A percentile compares a stretch with the other conserved stretches of the same genome.
Evolutionary conservation across 2,797 vertebrate species (phyloP).

Genomic region (Lacerta agilis): DNA sequence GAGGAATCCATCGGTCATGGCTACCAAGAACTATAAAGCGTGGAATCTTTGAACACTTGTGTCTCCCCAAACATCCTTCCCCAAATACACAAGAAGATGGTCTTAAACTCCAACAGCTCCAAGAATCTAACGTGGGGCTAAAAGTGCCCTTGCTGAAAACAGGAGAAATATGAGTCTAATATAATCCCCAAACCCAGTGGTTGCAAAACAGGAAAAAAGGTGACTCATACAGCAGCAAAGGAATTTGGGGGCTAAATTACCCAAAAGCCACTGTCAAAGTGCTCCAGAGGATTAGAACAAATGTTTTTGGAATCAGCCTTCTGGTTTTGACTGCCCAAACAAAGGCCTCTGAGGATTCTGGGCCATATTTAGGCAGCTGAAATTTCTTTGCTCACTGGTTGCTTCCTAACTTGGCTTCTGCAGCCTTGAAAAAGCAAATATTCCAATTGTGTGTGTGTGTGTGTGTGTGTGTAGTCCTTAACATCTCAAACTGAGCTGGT

Average conservation of each 20-base stretch:
- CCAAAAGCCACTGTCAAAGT: background rate
- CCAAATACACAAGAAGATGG: background rate
- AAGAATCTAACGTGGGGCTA: background rate
- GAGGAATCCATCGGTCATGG: background rate
- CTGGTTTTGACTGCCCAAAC: background rate
- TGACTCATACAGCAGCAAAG: background rate
- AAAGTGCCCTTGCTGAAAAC: background rate
- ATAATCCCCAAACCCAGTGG: background rate
- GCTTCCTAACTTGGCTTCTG: accelerated
- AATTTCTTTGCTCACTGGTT: accelerated
- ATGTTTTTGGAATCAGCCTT: background rate
- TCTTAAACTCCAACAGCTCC: background rate
- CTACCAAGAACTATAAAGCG: background rate
- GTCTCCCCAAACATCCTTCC: too few relatives aligned
- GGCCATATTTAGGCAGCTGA: background rate
- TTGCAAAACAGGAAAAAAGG: background rate
- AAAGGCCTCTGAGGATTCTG: background rate
- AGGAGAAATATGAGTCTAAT: background rate
- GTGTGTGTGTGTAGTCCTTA: background rate
- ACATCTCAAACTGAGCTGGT: background rate
- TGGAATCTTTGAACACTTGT: accelerated
- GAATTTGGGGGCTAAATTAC: background rate
- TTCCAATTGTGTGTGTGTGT: background rate
- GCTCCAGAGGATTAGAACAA: background rate
- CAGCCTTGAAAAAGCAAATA: background rate